Evolutionary conservation across 2,888 invertebrate species (phyloP).

Genomic region (Drosophila buzzatii): DNA sequence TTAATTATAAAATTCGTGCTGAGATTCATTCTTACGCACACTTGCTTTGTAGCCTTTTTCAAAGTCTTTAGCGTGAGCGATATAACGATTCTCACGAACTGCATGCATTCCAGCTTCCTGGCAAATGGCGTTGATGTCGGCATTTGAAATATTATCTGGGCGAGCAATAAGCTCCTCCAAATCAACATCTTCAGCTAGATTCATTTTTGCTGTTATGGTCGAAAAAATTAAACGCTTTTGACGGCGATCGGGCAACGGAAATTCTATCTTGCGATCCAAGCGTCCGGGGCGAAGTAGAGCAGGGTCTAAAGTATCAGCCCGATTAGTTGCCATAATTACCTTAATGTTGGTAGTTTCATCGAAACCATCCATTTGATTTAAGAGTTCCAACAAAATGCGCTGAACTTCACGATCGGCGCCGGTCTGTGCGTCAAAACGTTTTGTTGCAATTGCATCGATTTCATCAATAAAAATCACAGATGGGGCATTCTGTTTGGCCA

Average conservation of each 20-base stretch:
- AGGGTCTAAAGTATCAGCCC: slow-evolving; percentile 99
- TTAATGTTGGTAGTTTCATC: slow-evolving; percentile 99
- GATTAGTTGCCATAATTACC: slow-evolving; percentile 98
- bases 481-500: slow-evolving; percentile 99
- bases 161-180: slow-evolving; percentile 99
- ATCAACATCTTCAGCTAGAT: slow-evolving; percentile 98
- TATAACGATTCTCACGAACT: slow-evolving; percentile 98
- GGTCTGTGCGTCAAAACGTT: slow-evolving; percentile 99
- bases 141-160: slow-evolving; percentile 99
- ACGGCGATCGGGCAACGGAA: slow-evolving; percentile 95
- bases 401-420: slow-evolving; percentile 99
- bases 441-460: slow-evolving; percentile 99
- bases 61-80: slow-evolving; percentile 99
- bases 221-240: slow-evolving; percentile 98
- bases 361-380: slow-evolving; percentile 99
- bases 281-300: slow-evolving; percentile 90
- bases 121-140: slow-evolving; percentile 99
- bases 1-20: slow-evolving; percentile 99
- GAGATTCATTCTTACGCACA: slow-evolving; percentile 97
- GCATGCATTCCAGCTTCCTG: slow-evolving; percentile 99
- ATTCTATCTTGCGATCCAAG: slow-evolving; percentile 99
- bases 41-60: slow-evolving; percentile 99
- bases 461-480: slow-evolving; percentile 99
- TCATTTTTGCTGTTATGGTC: slow-evolving; percentile 98
- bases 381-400: slow-evolving; percentile 96